Evolutionary conservation across 2,113 vertebrate species (phyloP), one percentile per base, ranked within the genome.

Genomic region (Rostratula benghalensis): DNA sequence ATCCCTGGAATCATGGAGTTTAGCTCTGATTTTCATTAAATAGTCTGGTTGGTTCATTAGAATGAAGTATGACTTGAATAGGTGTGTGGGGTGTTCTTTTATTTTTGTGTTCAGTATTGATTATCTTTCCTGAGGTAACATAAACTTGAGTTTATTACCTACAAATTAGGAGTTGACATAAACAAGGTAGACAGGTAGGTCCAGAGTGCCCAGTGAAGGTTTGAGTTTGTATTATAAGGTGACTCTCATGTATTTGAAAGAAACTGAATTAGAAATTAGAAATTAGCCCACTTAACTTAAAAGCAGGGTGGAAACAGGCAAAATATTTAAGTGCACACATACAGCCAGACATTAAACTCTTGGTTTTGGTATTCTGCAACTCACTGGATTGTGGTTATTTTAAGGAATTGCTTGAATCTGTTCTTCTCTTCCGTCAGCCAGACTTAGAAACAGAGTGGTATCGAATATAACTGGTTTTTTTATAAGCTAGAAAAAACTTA

Each of bases 61-160:
- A 41, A 90, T 63, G 61, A 94, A 89, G 41, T 21, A 13, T 24
- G 18, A 70, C 92, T 60, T 78, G 76, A 86, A 45, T 67, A 53
- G 33, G 28, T 50, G 78, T 87, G 57, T 9, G 6, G 41, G 43
- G 15, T 39, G 39, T 60, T 89, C 67, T 81, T 78, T 73, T 81
- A 83, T 87, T 89, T 95, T 89, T 92, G 57, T 87, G 15, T 92
- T 96, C 90, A 53, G 78, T 94, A 88, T 54, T 93, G 83, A 79
- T 96, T 86, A 82, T 13, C 37, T 82, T 9, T 87, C 21, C 76
- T 90, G 82, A 78, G 73, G 64, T 83, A 89, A 86, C 24, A 56
- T 54, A 46, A 90, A 70, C 65, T 78, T 56, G 65, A 91, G 60
- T 90, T 95, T 53, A 82, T 88, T 89, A 94, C 61, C 60, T 71